Evolutionary conservation across 2,888 invertebrate species (phyloP).

Genomic region (Cantharis rufa): DNA sequence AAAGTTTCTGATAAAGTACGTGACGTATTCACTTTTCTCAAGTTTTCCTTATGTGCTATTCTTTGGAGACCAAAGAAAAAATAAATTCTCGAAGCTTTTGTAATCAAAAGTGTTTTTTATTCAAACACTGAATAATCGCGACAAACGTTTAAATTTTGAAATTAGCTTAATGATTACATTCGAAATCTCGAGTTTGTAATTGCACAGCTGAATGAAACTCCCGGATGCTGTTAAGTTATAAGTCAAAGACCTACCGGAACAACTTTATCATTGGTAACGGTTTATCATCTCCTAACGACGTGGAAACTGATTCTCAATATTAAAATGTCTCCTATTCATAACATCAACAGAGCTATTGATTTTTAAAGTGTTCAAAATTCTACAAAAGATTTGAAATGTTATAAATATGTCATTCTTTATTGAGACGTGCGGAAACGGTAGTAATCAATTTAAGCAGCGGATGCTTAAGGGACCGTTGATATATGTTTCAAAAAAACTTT

Average conservation of each 20-base stretch:
- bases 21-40: background rate
- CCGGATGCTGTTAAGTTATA: background rate
- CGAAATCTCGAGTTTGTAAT: background rate
- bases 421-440: background rate
- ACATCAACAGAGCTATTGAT: background rate
- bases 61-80: background rate
- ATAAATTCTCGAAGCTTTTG: background rate
- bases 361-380: background rate
- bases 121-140: background rate
- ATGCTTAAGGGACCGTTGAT: background rate
- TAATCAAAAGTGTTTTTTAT: background rate
- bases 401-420: background rate
- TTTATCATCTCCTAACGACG: background rate
- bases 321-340: background rate
- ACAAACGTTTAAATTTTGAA: background rate
- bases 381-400: background rate
- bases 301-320: background rate
- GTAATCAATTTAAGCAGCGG: background rate
- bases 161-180: background rate
- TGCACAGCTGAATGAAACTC: background rate
- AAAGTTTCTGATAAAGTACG: background rate
- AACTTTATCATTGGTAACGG: background rate
- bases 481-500: background rate
- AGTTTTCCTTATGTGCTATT: background rate
- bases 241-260: constrained; percentile 1